Conservation (phyloP, 1,140 invertebrate species). For the Lepidurus packardi region DNA sequence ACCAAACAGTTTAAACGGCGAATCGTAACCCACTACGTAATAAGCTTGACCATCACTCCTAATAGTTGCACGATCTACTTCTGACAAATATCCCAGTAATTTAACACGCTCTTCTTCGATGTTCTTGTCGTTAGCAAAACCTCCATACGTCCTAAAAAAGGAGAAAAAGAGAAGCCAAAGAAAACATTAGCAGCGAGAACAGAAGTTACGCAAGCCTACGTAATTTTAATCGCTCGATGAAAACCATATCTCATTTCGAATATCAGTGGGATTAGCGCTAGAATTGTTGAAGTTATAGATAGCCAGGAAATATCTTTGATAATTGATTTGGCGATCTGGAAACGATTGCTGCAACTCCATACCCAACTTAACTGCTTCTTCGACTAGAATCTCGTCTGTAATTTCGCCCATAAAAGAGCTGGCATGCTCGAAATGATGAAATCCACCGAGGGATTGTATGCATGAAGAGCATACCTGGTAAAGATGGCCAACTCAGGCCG, state of each 20-base stretch:
- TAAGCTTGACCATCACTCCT: background rate
- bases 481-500: constrained; percentile 31
- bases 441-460: background rate
- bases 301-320: background rate
- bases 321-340: background rate
- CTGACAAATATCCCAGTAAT: background rate
- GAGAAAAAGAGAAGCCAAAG: background rate
- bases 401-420: background rate
- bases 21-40: constrained; percentile 1
- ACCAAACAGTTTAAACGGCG: background rate
- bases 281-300: background rate
- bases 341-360: background rate
- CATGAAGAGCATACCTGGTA: constrained; percentile 28
- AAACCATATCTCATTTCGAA: background rate
- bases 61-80: background rate
- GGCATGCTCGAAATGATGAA: background rate
- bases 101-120: background rate
- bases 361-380: background rate
- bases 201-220: background rate
- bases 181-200: background rate
- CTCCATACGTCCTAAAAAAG: background rate
- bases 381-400: background rate
- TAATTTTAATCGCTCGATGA: background rate
- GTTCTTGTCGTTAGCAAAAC: background rate
- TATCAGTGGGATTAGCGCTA: background rate